Evolutionary conservation across 2,797 vertebrate genomes (phyloP).

Genomic region (Sylvilagus floridanus): DNA sequence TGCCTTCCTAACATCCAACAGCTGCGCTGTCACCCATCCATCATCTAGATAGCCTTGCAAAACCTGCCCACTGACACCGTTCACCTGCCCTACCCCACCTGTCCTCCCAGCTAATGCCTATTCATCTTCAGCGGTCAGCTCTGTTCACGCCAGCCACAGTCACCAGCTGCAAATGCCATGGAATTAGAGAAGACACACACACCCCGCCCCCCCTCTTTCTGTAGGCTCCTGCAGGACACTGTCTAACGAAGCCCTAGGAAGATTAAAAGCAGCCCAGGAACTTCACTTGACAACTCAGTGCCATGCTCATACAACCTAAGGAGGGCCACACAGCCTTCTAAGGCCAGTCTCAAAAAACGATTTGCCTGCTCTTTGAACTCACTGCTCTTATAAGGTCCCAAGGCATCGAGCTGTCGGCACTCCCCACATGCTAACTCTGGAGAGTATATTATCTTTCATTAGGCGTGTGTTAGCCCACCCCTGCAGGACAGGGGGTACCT

Average conservation of each 20-base stretch:
- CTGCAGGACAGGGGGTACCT: accelerated
- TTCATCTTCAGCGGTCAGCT: neutral
- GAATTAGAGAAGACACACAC: neutral
- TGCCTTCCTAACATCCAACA: neutral
- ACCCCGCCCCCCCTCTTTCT: neutral
- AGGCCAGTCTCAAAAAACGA: neutral
- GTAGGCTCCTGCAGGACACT: neutral
- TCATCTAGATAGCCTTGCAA: neutral
- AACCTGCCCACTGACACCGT: neutral
- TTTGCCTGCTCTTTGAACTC: neutral
- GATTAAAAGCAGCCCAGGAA: neutral
- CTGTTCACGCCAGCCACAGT: neutral
- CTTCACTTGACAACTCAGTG: neutral
- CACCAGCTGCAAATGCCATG: neutral
- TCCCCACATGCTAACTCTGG: neutral
- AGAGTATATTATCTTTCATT: neutral
- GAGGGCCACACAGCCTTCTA: neutral
- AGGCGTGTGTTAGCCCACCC: neutral
- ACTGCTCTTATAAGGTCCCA: neutral
- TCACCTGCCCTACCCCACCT: neutral
- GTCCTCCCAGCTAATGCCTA: neutral
- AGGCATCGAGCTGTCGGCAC: neutral
- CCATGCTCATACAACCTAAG: neutral
- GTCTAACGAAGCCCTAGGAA: neutral
- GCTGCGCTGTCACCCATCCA: neutral